A percentile compares a stretch with the other conserved stretches of the same genome.
Conservation (phyloP, 2,797 vertebrate genomes). For the Denticeps clupeoides region DNA sequence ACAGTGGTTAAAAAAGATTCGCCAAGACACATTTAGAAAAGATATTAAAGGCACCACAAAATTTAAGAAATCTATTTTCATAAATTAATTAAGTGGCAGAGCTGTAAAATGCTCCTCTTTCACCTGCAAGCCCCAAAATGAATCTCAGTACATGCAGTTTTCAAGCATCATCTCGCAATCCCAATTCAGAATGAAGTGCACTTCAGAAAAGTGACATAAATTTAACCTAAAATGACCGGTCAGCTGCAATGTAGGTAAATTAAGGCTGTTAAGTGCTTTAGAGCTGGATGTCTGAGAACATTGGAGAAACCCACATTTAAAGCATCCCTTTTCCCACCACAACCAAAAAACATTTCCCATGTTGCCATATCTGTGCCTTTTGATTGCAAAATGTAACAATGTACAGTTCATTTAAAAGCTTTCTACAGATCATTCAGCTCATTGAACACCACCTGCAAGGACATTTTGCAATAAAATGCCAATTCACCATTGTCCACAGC, state of each 20-base stretch:
- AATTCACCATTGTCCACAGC: conserved; percentile 15
- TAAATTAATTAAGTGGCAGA: too few species aligned
- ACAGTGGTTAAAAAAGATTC: too few species aligned
- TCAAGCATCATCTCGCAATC: conserved; percentile 24
- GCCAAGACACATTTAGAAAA: too few species aligned
- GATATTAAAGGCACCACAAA: background rate
- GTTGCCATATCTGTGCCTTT: conserved; percentile 50
- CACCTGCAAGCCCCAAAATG: conserved; percentile 36
- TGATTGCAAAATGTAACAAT: conserved; percentile 29
- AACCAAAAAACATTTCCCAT: conserved; percentile 36
- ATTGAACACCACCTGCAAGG: background rate
- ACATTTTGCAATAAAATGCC: conserved; percentile 22
- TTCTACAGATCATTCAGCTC: background rate
- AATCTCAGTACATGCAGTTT: conserved; percentile 39
- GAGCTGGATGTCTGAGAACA: conserved; percentile 24
- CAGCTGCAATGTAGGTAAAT: too few species aligned
- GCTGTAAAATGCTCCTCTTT: conserved; percentile 47
- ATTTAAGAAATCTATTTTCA: conserved; percentile 33
- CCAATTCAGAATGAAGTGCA: too few species aligned
- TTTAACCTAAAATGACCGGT: too few species aligned
- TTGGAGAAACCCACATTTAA: conserved; percentile 22
- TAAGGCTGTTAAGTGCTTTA: conserved; percentile 14
- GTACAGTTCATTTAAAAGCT: background rate
- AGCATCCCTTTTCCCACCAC: conserved; percentile 24
- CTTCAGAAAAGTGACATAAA: too few species aligned